A percentile compares a stretch with the other conserved stretches of the same genome.
phyloP scores from a whole-genome alignment of 2,113 vertebrate species.

The Scalopus aquaticus region DNA sequence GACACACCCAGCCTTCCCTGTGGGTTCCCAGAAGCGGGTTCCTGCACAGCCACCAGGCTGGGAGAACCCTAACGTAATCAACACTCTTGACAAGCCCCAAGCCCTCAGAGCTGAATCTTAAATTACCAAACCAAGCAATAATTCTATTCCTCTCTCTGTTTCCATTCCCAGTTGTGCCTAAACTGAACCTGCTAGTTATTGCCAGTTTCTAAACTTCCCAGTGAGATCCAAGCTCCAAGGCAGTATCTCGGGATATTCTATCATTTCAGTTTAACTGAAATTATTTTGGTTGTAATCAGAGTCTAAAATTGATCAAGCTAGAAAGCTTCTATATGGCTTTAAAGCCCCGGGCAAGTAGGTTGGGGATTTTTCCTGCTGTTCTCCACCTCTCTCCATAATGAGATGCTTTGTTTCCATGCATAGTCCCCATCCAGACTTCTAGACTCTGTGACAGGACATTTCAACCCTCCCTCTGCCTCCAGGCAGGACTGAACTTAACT shows the following conservation, averaged over 20 bases:
- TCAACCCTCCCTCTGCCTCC: conserved; percentile 75
- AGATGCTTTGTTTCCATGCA: conserved; percentile 77
- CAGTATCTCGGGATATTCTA: neutral
- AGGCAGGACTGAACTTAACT: conserved; percentile 74
- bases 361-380: conserved; percentile 66
- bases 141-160: conserved; percentile 7
- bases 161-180: neutral
- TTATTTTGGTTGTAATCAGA: conserved; percentile 51
- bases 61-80: conserved; percentile 69
- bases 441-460: conserved; percentile 74
- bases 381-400: conserved; percentile 78
- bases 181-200: neutral
- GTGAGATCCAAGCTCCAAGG: neutral
- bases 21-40: conserved; percentile 73
- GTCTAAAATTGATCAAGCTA: conserved; percentile 59
- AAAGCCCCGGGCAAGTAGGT: conserved; percentile 64
- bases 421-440: conserved; percentile 72
- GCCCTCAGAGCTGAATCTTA: neutral
- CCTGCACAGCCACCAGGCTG: conserved; percentile 61
- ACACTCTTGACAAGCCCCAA: neutral
- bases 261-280: conserved; percentile 36
- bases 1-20: conserved; percentile 75
- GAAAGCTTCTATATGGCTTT: conserved; percentile 27
- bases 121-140: conserved; percentile 17
- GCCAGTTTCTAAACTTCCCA: neutral